These are phyloP conservation scores for Catocala sponsa DNA, from an alignment of 2,888 invertebrate species.

Conservation along the genomic window DNA sequence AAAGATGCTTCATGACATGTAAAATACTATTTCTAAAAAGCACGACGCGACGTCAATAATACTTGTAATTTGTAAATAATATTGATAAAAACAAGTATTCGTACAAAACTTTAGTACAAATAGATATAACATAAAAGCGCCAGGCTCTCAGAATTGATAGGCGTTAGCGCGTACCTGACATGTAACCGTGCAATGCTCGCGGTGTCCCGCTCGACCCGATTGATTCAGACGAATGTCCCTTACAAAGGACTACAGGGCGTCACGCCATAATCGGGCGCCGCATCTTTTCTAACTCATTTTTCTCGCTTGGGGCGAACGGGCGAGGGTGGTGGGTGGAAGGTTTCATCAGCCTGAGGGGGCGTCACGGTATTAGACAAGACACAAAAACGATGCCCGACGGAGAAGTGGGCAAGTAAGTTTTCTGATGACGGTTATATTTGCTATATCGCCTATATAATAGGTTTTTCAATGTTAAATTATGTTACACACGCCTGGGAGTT, in stretches of 20 bases:
- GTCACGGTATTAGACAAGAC: constrained; percentile 87
- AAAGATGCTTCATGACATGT: too few relatives aligned
- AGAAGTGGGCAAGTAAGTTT: constrained; percentile 82
- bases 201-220: constrained; percentile 71
- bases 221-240: constrained; percentile 83
- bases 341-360: constrained; percentile 81
- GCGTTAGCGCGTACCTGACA: constrained; percentile 59
- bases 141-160: constrained; percentile 60
- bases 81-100: too few relatives aligned
- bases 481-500: constrained; percentile 26
- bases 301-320: constrained; percentile 78
- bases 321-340: constrained; percentile 56
- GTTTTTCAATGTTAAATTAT: constrained; percentile 54
- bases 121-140: constrained; percentile 38
- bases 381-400: constrained; percentile 83
- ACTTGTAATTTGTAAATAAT: too few relatives aligned
- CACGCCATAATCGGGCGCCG: constrained; percentile 85
- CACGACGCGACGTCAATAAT: too few relatives aligned
- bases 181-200: constrained; percentile 64
- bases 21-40: too few relatives aligned
- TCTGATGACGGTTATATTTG: constrained; percentile 75
- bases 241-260: constrained; percentile 78
- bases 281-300: constrained; percentile 89
- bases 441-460: constrained; percentile 50
- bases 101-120: too few relatives aligned